Evolutionary conservation across 2,797 vertebrate species (phyloP), one percentile per base, ranked within the genome.

Genomic region (Apogon hyalosoma): DNA sequence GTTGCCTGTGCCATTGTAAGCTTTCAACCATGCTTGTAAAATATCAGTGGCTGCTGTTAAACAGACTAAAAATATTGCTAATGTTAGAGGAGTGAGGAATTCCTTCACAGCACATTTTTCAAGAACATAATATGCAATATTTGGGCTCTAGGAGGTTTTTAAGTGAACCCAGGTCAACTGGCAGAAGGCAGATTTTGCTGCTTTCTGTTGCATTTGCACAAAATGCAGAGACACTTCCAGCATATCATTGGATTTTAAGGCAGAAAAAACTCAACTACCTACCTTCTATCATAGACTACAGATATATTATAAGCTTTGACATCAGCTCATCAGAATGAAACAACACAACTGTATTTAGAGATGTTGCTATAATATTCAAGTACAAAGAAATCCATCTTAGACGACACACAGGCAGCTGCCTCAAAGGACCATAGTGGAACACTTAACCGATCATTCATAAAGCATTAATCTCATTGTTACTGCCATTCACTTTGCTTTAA

Each of bases 361-460:
- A 45, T n/a, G 50, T 38, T 47, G 51, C 47, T 41, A 60, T 19
- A 11, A 67, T 73, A 73, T 56, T 63, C 59, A 71, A 41, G 47
- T 8, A 14, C 19, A n/a, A 41, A 63, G 59, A 66, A 69, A 70
- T 79, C 56, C 50, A 66, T 69, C 59, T 57, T 28, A n/a, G 31
- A 56, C 13, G 15, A 49, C 13, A 49, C 13, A 52, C 60, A 3
- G 51, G 70, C 73, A 68, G 72, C 63, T 51, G 59, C 56, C 66
- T 76, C 51, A 1, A n/a, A 15, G 28, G 41, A 70, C 54, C 33
- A 12, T 59, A 66, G 60, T 64, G 51, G 72, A 69, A 53, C 65
- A 71, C 57, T 69, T 63, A 28, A 21, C 66, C 66, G 51, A 79
- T 79, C 63, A 57, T 51, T 72, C 73, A 79, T 57, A 57, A 54